Evolutionary conservation across 2,888 invertebrate species (phyloP).

Genomic region (Zygothrica quintamaculata): DNA sequence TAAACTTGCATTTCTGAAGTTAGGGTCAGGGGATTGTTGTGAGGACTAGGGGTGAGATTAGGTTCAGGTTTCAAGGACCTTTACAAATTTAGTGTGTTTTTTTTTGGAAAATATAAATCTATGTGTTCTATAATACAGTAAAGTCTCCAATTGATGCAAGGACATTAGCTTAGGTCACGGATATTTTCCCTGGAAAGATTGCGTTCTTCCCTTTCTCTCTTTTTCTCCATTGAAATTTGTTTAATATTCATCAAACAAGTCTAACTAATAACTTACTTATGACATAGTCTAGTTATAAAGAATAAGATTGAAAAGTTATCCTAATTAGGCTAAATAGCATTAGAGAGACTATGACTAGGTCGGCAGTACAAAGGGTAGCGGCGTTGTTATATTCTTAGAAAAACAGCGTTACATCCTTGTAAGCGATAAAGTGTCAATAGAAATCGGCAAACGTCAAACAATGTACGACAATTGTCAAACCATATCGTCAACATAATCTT

Average conservation of each 20-base stretch:
- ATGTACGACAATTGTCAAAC: constrained; percentile 80
- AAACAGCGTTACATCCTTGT: constrained; percentile 78
- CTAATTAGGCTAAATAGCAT: constrained; percentile 73
- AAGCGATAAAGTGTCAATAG: constrained; percentile 74
- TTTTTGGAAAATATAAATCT: too few relatives aligned
- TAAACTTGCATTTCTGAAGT: too few relatives aligned
- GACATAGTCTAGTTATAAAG: constrained; percentile 39
- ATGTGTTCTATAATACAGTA: too few relatives aligned
- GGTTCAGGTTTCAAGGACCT: too few relatives aligned
- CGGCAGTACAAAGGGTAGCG: constrained; percentile 61
- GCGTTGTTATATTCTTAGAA: constrained; percentile 72
- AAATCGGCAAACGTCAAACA: constrained; percentile 81
- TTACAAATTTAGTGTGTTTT: too few relatives aligned
- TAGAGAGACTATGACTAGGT: constrained; percentile 28
- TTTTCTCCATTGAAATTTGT: too few relatives aligned
- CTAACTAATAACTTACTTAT: constrained; percentile 12
- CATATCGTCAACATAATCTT: constrained; percentile 77
- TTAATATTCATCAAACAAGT: neutral
- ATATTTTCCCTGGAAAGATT: too few relatives aligned
- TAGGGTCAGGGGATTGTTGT: too few relatives aligned
- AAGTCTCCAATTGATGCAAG: too few relatives aligned
- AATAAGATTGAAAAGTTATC: constrained; percentile 35
- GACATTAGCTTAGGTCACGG: too few relatives aligned
- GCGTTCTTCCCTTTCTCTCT: too few relatives aligned
- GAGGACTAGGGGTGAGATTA: too few relatives aligned